These are phyloP conservation scores for Bradypodion pumilum DNA, from an alignment of 2,797 vertebrate genomes.

Conservation along the genomic window DNA sequence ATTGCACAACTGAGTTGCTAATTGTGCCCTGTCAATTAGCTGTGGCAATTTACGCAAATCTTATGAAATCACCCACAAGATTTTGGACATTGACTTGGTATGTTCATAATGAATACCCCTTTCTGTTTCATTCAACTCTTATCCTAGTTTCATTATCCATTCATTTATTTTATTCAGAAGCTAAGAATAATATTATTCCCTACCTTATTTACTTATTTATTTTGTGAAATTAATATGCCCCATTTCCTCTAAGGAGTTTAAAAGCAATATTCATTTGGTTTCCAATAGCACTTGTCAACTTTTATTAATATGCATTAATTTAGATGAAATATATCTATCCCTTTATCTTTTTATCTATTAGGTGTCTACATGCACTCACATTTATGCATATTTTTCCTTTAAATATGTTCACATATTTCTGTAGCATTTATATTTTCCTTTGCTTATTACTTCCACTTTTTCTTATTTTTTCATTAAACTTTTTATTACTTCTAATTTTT, in stretches of 20 bases:
- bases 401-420: not conserved
- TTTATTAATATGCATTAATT: not conserved
- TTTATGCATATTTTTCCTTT: not conserved
- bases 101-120: not conserved
- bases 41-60: no score
- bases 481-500: slow-evolving; percentile 25
- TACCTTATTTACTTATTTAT: not conserved
- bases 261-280: not conserved
- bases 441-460: slow-evolving; percentile 10
- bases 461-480: slow-evolving; percentile 19
- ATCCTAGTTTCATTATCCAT: not conserved
- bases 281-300: not conserved
- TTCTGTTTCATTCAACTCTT: not conserved
- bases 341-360: not conserved
- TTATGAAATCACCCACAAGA: no score
- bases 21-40: no score
- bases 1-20: no score
- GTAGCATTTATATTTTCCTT: slow-evolving; percentile 1
- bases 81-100: no score
- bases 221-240: not conserved
- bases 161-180: not conserved
- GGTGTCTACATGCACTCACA: not conserved
- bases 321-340: not conserved
- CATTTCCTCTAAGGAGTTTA: not conserved
- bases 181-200: not conserved